Conservation (phyloP, 2,888 invertebrate genomes). For the Ectobius pallidus region DNA sequence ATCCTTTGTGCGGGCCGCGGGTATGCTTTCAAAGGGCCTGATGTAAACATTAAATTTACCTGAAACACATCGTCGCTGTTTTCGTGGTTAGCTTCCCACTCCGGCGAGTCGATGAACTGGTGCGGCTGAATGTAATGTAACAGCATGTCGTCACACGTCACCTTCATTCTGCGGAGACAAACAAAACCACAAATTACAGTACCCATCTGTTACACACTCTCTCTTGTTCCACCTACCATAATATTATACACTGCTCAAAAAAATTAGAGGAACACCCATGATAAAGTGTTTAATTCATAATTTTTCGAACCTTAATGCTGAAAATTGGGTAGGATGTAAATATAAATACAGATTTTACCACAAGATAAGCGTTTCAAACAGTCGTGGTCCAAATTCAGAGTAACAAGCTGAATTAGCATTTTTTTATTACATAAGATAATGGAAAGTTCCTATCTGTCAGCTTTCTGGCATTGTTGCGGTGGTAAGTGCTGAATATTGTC, state of each 20-base stretch:
- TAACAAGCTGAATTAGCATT: background rate
- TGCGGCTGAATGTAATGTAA: constrained; percentile 79
- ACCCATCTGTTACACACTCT: too few relatives aligned
- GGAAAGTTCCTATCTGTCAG: background rate
- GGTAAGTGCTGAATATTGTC: background rate
- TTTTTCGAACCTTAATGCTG: background rate
- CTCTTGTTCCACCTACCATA: too few relatives aligned
- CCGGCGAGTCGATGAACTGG: constrained; percentile 89
- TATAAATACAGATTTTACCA: background rate
- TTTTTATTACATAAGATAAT: background rate
- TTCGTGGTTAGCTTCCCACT: constrained; percentile 83
- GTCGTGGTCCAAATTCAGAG: background rate
- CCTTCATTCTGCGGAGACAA: constrained; percentile 69
- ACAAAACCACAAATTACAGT: background rate
- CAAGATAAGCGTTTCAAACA: background rate
- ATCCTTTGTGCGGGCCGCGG: too few relatives aligned
- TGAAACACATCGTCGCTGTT: constrained; percentile 80
- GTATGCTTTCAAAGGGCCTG: too few relatives aligned
- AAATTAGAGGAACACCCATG: too few relatives aligned
- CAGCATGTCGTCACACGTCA: constrained; percentile 82
- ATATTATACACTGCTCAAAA: background rate
- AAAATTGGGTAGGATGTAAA: background rate
- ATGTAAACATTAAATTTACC: too few relatives aligned
- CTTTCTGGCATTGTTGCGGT: background rate
- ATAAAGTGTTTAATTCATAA: background rate